Percentiles rank a stretch among this genome's conserved stretches.
Evolutionary conservation across 1,140 invertebrate species (phyloP).

Genomic region (Aphis craccivora): DNA sequence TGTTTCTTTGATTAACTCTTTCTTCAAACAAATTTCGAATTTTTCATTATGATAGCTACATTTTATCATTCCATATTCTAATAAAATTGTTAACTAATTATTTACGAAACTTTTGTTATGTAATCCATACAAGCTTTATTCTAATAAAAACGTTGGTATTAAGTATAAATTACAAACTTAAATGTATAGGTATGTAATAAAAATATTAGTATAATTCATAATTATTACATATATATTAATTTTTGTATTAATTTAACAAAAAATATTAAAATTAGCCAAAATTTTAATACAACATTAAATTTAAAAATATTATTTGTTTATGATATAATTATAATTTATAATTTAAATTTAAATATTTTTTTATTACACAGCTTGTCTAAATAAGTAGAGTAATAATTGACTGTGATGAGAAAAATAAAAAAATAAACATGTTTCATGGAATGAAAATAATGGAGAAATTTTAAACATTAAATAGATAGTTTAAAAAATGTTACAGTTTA

Average conservation of each 20-base stretch:
- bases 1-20: neutral
- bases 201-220: neutral
- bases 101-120: neutral
- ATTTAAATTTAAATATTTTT: no score
- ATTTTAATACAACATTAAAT: neutral
- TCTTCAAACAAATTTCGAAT: neutral
- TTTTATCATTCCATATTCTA: neutral
- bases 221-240: no score
- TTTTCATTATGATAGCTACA: neutral
- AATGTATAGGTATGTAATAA: neutral
- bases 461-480: no score
- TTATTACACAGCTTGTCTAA: no score
- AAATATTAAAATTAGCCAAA: no score
- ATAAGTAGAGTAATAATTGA: no score
- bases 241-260: no score
- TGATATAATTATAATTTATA: neutral
- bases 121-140: neutral
- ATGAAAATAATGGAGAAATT: no score
- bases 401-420: no score
- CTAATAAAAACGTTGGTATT: neutral
- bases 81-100: neutral
- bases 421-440: no score
- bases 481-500: neutral
- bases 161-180: neutral
- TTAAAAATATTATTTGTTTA: neutral